Evolutionary conservation across 2,888 invertebrate species (phyloP).

Genomic region (Ophion costatus): DNA sequence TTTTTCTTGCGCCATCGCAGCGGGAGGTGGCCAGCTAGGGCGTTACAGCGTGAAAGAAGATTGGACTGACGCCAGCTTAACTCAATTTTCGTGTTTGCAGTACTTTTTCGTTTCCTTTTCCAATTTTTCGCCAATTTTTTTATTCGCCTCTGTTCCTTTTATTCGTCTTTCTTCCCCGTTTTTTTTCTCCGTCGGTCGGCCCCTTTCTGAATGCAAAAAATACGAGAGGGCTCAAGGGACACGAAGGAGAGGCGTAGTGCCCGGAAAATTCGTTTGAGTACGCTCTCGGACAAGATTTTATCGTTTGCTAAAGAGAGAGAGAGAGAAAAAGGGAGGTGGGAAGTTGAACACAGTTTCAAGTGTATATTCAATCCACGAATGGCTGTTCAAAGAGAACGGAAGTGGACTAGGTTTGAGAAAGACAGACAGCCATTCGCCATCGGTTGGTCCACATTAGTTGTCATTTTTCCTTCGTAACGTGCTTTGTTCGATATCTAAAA

Average conservation of each 20-base stretch:
- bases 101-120: conserved; percentile 60
- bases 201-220: conserved; percentile 57
- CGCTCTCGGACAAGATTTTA: conserved; percentile 56
- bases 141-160: conserved; percentile 5
- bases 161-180: conserved; percentile 27
- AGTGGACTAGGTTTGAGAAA: conserved; percentile 44
- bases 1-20: conserved; percentile 45
- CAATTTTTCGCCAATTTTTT: conserved; percentile 51
- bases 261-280: conserved; percentile 65
- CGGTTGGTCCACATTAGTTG: conserved; percentile 23
- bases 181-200: conserved; percentile 24
- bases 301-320: conserved; percentile 33
- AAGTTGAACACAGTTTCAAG: conserved; percentile 51
- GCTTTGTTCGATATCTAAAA: conserved; percentile 41
- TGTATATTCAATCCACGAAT: conserved; percentile 44
- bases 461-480: conserved; percentile 18
- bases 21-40: conserved; percentile 3
- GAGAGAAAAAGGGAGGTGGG: conserved; percentile 18
- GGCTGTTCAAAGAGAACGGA: conserved; percentile 49
- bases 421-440: conserved; percentile 24
- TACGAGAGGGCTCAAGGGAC: conserved; percentile 45
- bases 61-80: conserved; percentile 66
- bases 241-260: conserved; percentile 54
- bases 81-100: conserved; percentile 65
- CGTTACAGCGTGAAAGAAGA: conserved; percentile 51